Percentiles rank a stretch among this genome's conserved stretches.
phyloP scores from a whole-genome alignment of 2,113 vertebrate genomes.

The Machaerirhynchus nigripectus region DNA sequence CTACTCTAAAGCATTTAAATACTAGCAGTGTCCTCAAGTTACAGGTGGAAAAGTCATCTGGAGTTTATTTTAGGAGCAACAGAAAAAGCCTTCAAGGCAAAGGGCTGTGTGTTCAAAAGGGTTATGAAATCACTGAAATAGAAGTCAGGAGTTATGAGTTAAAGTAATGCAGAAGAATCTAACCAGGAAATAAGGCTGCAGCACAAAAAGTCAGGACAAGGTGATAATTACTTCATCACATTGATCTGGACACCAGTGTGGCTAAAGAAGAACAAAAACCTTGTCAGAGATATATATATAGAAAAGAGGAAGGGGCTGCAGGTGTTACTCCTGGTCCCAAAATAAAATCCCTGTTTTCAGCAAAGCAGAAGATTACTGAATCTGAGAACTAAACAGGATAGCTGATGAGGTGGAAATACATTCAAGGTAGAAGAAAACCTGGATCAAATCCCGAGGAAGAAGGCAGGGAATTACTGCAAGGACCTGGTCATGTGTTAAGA shows the following conservation, averaged over 20 bases:
- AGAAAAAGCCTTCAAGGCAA: constrained; percentile 15
- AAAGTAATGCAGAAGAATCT: neutral
- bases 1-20: neutral
- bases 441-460: neutral
- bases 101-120: neutral
- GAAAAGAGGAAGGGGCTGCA: neutral
- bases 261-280: neutral
- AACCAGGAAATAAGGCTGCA: neutral
- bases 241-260: neutral
- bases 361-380: neutral
- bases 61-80: constrained; percentile 26
- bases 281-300: neutral
- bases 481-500: neutral
- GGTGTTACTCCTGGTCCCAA: neutral
- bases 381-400: neutral
- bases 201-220: neutral
- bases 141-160: neutral
- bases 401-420: neutral
- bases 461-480: neutral
- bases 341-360: neutral
- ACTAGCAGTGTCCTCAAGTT: neutral
- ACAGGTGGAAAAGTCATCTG: constrained; percentile 44
- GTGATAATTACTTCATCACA: neutral
- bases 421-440: neutral
- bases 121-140: constrained; percentile 1